Percentiles rank a stretch among this genome's conserved stretches.
These are phyloP conservation scores for Patagioenas fasciata DNA, from an alignment of 2,113 vertebrate genomes.

Conservation along the genomic window DNA sequence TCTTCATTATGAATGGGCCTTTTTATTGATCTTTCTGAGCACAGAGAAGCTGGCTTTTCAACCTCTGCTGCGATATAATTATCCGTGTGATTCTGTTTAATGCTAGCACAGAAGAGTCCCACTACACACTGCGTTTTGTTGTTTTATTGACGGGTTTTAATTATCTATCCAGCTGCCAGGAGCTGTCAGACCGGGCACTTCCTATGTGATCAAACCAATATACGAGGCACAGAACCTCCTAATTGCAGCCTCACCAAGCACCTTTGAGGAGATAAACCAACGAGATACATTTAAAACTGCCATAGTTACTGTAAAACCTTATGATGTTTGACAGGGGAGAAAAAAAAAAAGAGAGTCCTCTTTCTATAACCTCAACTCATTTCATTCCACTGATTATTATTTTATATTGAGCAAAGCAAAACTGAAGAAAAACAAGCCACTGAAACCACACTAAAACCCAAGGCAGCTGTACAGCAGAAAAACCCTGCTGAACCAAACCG, in stretches of 20 bases:
- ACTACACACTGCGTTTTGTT: conserved; percentile 26
- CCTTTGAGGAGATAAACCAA: not conserved
- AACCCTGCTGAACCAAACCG: not conserved
- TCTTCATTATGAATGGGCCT: conserved; percentile 33
- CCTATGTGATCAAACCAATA: conserved; percentile 24
- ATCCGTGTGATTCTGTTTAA: conserved; percentile 13
- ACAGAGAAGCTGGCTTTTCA: not conserved
- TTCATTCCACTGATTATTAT: not conserved
- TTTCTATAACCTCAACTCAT: not conserved
- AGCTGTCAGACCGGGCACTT: conserved; percentile 12
- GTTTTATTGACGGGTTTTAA: conserved; percentile 53
- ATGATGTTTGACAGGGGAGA: not conserved
- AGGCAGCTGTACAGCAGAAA: not conserved
- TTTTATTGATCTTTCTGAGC: conserved; percentile 43
- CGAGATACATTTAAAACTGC: not conserved
- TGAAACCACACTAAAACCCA: not conserved
- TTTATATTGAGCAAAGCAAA: not conserved
- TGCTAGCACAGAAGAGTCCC: not conserved
- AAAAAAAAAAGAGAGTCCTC: not conserved
- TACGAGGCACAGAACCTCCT: not conserved
- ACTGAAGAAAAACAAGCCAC: not conserved
- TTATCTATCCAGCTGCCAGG: conserved; percentile 22
- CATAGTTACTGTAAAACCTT: not conserved
- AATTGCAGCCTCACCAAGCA: not conserved
- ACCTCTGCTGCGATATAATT: not conserved